Conservation (phyloP, 2,113 vertebrate genomes). For the Passerina amoena region DNA sequence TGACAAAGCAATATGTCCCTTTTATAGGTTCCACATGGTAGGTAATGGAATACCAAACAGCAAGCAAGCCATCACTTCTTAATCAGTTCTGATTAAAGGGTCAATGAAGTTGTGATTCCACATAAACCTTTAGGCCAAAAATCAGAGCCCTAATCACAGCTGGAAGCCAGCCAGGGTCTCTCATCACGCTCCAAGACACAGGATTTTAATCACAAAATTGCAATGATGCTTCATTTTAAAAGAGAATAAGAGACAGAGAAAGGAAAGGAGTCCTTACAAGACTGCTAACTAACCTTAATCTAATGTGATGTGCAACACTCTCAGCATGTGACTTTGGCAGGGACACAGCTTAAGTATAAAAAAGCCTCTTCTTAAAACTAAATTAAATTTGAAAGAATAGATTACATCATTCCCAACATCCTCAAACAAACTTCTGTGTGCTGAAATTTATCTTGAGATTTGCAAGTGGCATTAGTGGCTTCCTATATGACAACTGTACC, state of each 20-base stretch:
- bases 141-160: neutral
- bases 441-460: slow-evolving; percentile 62
- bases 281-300: slow-evolving; percentile 68
- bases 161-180: slow-evolving; percentile 16
- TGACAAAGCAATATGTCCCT: neutral
- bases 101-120: neutral
- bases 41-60: neutral
- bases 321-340: slow-evolving; percentile 15
- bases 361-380: slow-evolving; percentile 46
- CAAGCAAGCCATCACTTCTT: neutral
- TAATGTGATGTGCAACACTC: slow-evolving; percentile 46
- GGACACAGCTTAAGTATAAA: neutral
- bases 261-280: neutral
- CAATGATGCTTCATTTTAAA: neutral
- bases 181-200: neutral
- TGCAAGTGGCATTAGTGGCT: slow-evolving; percentile 3
- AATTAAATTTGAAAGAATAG: slow-evolving; percentile 66
- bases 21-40: neutral
- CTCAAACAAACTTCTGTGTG: slow-evolving; percentile 42
- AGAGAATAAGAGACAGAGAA: neutral
- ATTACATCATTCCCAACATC: slow-evolving; percentile 56
- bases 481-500: neutral
- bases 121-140: neutral
- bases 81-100: slow-evolving; percentile 39
- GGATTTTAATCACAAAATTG: slow-evolving; percentile 46